Conservation (phyloP, 2,113 vertebrate genomes). For the Xenopus laevis region DNA sequence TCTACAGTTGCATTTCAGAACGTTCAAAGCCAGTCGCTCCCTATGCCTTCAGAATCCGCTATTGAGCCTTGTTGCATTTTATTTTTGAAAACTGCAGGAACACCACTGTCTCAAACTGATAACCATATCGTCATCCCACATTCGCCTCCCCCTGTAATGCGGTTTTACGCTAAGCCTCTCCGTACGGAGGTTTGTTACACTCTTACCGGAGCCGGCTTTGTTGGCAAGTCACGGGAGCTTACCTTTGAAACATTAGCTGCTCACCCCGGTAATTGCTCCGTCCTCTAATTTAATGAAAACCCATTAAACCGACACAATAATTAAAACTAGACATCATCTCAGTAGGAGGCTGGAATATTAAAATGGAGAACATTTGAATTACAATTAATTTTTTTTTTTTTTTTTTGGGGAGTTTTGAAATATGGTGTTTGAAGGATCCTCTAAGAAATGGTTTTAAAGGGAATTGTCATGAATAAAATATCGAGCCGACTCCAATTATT, state of each 20-base stretch:
- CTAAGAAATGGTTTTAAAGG: slow-evolving; percentile 45
- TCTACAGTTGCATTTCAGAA: too few relatives aligned
- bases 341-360: slow-evolving; percentile 73
- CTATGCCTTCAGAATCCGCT: too few relatives aligned
- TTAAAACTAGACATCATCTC: slow-evolving; percentile 79
- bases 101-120: not conserved
- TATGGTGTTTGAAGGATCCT: slow-evolving; percentile 49
- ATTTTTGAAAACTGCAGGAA: too few relatives aligned
- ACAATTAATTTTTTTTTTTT: not conserved
- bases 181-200: not conserved
- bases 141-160: slow-evolving; percentile 28
- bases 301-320: slow-evolving; percentile 79
- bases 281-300: slow-evolving; percentile 80
- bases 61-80: too few relatives aligned
- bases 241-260: slow-evolving; percentile 70
- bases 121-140: slow-evolving; percentile 5
- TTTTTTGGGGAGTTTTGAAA: slow-evolving; percentile 52
- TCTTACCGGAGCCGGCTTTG: slow-evolving; percentile 44
- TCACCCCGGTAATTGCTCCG: slow-evolving; percentile 72
- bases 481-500: not conserved
- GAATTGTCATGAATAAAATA: slow-evolving; percentile 51
- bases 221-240: slow-evolving; percentile 61
- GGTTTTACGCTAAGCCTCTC: slow-evolving; percentile 19
- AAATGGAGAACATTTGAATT: slow-evolving; percentile 60
- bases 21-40: too few relatives aligned